Conservation (phyloP, 1,140 invertebrate genomes). For the Aphidius gifuensis region DNA sequence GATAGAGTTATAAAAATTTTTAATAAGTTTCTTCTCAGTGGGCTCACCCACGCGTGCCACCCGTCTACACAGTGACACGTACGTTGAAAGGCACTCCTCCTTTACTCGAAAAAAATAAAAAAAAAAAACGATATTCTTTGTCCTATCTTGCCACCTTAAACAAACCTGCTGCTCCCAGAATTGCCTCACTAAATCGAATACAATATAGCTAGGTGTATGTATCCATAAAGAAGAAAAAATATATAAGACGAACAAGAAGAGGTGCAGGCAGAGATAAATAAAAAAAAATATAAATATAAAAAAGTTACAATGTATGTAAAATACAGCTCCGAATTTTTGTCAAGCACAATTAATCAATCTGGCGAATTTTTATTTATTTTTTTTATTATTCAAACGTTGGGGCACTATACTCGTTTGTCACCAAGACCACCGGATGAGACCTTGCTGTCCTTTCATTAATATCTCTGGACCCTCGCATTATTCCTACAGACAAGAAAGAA, state of each 20-base stretch:
- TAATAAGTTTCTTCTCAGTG: slow-evolving; percentile 15
- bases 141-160: slow-evolving; percentile 1
- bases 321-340: not conserved
- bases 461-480: slow-evolving; percentile 10
- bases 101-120: not conserved
- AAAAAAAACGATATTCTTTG: not conserved
- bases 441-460: slow-evolving; percentile 9
- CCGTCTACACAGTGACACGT: slow-evolving; percentile 20
- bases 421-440: slow-evolving; percentile 13
- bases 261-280: no score
- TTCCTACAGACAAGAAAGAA: not conserved
- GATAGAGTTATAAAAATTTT: slow-evolving; percentile 17
- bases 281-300: no score
- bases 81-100: slow-evolving; percentile 22
- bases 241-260: no score
- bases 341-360: slow-evolving; percentile 10
- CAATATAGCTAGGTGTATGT: no score
- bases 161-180: no score
- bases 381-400: no score
- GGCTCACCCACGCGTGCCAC: slow-evolving; percentile 24
- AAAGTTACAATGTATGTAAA: not conserved
- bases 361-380: slow-evolving; percentile 1
- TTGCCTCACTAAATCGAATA: no score
- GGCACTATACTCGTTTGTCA: slow-evolving; percentile 9
- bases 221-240: no score